Percentiles rank a stretch among this genome's conserved stretches.
Evolutionary conservation across 2,888 invertebrate genomes (phyloP).

Genomic region (Oxytorus armatus): DNA sequence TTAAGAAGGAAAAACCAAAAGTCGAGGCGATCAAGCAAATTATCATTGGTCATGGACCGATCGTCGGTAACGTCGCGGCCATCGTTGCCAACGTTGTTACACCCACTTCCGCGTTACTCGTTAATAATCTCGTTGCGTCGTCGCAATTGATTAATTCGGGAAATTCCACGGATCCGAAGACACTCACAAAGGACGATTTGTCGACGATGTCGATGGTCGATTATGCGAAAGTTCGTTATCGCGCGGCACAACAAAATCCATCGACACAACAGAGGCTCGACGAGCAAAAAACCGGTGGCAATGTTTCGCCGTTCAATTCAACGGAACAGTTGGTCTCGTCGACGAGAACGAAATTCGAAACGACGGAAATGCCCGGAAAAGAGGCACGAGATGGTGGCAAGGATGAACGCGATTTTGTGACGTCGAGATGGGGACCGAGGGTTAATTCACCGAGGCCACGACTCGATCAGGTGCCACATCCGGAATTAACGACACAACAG

Average conservation of each 20-base stretch:
- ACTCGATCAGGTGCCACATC: constrained; percentile 87
- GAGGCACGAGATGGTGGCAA: constrained; percentile 67
- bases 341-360: constrained; percentile 79
- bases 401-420: constrained; percentile 75
- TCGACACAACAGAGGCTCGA: constrained; percentile 84
- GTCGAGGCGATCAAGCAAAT: constrained; percentile 79
- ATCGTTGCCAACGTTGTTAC: constrained; percentile 52
- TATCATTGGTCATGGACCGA: constrained; percentile 72
- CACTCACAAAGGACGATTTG: constrained; percentile 77
- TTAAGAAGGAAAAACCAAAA: constrained; percentile 80
- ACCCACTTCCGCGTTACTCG: constrained; percentile 71
- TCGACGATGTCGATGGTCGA: constrained; percentile 86
- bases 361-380: too few species aligned
- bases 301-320: constrained; percentile 74
- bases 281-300: constrained; percentile 82
- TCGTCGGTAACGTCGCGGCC: background rate
- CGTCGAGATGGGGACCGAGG: constrained; percentile 84
- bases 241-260: constrained; percentile 85
- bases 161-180: constrained; percentile 67
- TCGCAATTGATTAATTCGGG: constrained; percentile 28
- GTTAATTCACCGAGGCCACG: constrained; percentile 80
- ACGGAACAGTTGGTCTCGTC: constrained; percentile 74
- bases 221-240: constrained; percentile 88
- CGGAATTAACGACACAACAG: constrained; percentile 88
- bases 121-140: constrained; percentile 67